phyloP scores from a whole-genome alignment of 2,888 invertebrate species.

The Belgica antarctica region DNA sequence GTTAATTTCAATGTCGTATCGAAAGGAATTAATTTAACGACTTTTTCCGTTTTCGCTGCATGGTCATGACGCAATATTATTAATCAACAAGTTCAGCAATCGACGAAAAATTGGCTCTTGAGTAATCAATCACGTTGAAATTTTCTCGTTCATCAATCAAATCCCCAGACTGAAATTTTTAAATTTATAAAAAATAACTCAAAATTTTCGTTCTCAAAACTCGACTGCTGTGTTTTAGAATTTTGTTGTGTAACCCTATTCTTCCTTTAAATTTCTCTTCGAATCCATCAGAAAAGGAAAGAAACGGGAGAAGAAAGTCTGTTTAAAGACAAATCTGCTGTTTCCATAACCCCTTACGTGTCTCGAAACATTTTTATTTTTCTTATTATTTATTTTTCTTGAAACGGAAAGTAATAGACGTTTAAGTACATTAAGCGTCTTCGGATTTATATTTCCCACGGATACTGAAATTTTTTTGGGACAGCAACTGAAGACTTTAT shows the following conservation, averaged over 20 bases:
- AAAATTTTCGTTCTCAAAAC: neutral
- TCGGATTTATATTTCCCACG: conserved; percentile 30
- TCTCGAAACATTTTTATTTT: conserved; percentile 19
- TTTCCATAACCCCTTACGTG: conserved; percentile 39
- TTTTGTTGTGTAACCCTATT: conserved; percentile 37
- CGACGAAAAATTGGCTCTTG: conserved; percentile 8
- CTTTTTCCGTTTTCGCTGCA: conserved; percentile 12
- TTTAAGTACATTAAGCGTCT: conserved; percentile 41
- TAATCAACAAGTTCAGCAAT: conserved; percentile 42
- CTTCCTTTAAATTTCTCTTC: conserved; percentile 31
- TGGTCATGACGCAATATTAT: conserved; percentile 12
- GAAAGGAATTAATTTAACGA: conserved; percentile 25
- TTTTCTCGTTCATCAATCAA: conserved; percentile 38
- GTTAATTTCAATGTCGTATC: conserved; percentile 13
- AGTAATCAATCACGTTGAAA: conserved; percentile 33
- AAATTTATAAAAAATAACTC: conserved; percentile 18
- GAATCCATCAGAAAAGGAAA: neutral
- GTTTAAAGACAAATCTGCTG: conserved; percentile 29
- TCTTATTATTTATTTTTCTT: conserved; percentile 36
- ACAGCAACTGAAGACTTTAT: conserved; percentile 9
- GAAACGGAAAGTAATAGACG: conserved; percentile 43
- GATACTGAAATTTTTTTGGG: conserved; percentile 25
- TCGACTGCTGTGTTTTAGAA: conserved; percentile 4
- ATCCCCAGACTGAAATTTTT: neutral
- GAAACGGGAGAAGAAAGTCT: neutral